Conservation (phyloP, 2,113 vertebrate genomes). For the Pelecanus crispus region DNA sequence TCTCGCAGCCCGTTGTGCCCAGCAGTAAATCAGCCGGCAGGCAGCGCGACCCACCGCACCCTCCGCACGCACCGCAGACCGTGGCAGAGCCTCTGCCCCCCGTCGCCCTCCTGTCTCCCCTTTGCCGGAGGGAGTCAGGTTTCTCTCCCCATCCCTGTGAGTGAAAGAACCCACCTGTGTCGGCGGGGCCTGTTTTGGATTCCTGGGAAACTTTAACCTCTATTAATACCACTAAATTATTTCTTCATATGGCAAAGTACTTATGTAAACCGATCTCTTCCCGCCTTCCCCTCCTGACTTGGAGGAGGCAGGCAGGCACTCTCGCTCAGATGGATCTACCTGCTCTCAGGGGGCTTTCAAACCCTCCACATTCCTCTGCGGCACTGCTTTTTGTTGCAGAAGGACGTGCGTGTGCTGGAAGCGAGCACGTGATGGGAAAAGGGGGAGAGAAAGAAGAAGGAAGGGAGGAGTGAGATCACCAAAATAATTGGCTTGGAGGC, state of each 20-base stretch:
- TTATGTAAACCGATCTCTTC: conserved; percentile 84
- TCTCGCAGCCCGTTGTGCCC: not conserved
- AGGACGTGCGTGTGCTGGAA: conserved; percentile 22
- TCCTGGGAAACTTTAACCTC: conserved; percentile 90
- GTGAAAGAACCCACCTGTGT: conserved; percentile 93
- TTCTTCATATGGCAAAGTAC: conserved; percentile 89
- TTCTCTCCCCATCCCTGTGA: conserved; percentile 76
- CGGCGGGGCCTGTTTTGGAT: conserved; percentile 75
- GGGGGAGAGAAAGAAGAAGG: conserved; percentile 1
- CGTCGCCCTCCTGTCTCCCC: conserved; percentile 78
- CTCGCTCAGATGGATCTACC: conserved; percentile 78
- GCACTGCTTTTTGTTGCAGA: not conserved
- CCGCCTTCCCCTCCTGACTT: conserved; percentile 29
- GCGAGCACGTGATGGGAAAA: not conserved
- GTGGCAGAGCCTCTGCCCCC: conserved; percentile 82
- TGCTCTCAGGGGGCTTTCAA: conserved; percentile 54
- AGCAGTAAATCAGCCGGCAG: not conserved
- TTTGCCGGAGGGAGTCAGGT: conserved; percentile 68
- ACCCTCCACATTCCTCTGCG: not conserved
- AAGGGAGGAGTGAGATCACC: not conserved
- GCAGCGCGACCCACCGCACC: conserved; percentile 55
- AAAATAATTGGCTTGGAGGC: not conserved
- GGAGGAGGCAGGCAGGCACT: conserved; percentile 70
- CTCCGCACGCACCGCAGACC: conserved; percentile 80
- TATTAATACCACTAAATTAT: conserved; percentile 92